Conservation (phyloP, 2,888 invertebrate species). For the Deilephila porcellus region DNA sequence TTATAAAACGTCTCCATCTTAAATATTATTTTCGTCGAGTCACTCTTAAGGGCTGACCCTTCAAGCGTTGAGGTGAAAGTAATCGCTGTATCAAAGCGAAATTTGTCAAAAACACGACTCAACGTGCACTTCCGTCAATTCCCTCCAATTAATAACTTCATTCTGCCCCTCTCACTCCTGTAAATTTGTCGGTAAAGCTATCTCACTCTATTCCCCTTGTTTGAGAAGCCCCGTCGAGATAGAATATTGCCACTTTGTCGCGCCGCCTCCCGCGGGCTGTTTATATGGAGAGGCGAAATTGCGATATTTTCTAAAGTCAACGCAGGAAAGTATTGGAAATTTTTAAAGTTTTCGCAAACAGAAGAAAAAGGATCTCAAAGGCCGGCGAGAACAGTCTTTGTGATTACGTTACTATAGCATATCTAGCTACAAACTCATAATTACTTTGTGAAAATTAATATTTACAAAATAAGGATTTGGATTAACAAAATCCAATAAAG, state of each 20-base stretch:
- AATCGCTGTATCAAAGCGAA: constrained; percentile 83
- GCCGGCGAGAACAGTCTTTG: constrained; percentile 4
- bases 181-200: constrained; percentile 41
- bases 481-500: neutral
- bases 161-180: constrained; percentile 54
- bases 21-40: constrained; percentile 59
- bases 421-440: neutral
- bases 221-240: constrained; percentile 82
- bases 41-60: constrained; percentile 66
- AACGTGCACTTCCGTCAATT: constrained; percentile 82
- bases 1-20: constrained; percentile 46
- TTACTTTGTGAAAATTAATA: neutral
- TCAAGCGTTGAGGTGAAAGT: constrained; percentile 79
- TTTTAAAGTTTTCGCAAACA: constrained; percentile 60
- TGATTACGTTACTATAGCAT: neutral
- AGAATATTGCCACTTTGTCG: constrained; percentile 85
- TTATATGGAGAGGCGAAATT: constrained; percentile 72
- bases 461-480: neutral
- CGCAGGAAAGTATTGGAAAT: constrained; percentile 65
- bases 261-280: constrained; percentile 77
- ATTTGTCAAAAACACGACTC: constrained; percentile 84
- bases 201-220: constrained; percentile 76
- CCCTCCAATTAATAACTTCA: constrained; percentile 82
- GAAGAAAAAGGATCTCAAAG: constrained; percentile 36
- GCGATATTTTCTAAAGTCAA: constrained; percentile 73